Conservation (phyloP, 2,113 vertebrate species). For the Pyrgilauda ruficollis region DNA sequence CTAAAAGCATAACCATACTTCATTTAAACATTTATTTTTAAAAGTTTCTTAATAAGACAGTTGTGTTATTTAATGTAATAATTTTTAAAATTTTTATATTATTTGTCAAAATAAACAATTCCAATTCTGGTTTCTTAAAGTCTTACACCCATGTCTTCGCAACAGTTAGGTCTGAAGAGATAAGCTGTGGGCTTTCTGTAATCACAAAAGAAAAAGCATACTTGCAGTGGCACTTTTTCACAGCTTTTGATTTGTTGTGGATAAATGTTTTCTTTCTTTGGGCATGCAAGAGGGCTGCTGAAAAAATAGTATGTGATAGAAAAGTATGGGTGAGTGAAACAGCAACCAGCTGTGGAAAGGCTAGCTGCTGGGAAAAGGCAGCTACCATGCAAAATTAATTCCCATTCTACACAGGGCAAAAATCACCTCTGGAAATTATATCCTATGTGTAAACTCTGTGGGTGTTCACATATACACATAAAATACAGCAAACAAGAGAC, state of each 20-base stretch:
- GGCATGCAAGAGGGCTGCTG: neutral
- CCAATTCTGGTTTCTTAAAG: neutral
- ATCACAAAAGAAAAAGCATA: neutral
- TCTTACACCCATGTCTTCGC: neutral
- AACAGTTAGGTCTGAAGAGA: neutral
- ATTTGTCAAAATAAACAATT: neutral
- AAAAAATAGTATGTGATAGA: neutral
- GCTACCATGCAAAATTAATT: conserved; percentile 1
- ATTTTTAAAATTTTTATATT: neutral
- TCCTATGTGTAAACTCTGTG: neutral
- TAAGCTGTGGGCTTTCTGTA: neutral
- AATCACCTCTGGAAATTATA: conserved; percentile 28
- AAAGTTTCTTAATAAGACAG: neutral
- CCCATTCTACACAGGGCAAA: neutral
- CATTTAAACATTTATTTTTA: neutral
- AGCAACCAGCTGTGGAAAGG: conserved; percentile 28
- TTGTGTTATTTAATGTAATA: neutral
- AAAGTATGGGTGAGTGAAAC: neutral
- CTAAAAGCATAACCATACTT: neutral
- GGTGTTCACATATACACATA: neutral
- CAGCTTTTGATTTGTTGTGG: neutral
- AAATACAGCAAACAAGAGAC: conserved; percentile 1
- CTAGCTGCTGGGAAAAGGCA: conserved; percentile 23
- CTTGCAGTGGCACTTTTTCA: neutral
- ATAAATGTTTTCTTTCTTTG: neutral